Percentiles rank a stretch among this genome's conserved stretches.
Evolutionary conservation across 2,113 vertebrate species (phyloP).

Genomic region (Myiopsitta monachus): DNA sequence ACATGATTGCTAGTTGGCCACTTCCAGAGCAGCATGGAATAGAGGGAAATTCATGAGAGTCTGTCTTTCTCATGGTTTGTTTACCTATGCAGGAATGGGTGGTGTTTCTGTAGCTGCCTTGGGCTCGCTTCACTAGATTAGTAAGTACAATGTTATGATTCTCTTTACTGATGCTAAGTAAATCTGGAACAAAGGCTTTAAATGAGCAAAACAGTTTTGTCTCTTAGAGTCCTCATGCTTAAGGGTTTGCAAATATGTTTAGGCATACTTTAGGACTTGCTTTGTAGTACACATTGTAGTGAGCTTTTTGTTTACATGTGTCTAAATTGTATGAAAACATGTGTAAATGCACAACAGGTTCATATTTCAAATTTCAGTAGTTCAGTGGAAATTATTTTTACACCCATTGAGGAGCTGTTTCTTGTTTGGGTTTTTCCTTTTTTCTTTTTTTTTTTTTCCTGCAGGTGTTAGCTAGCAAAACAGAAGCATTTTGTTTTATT

Average conservation of each 20-base stretch:
- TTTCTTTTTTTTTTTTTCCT: not conserved
- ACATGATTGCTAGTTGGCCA: not conserved
- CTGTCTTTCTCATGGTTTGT: not conserved
- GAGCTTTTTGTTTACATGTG: not conserved
- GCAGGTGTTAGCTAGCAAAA: not conserved
- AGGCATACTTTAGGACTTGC: not conserved
- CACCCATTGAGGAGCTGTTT: fast-evolving
- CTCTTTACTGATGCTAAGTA: not conserved
- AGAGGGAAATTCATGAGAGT: not conserved
- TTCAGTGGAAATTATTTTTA: not conserved
- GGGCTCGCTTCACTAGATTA: fast-evolving
- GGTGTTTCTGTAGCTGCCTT: not conserved
- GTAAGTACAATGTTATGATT: fast-evolving
- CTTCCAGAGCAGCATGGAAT: not conserved
- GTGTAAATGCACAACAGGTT: not conserved
- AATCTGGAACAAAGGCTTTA: not conserved
- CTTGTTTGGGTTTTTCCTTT: not conserved
- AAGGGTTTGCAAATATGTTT: not conserved
- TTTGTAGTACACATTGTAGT: not conserved
- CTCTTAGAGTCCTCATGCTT: fast-evolving
- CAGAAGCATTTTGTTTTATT: not conserved
- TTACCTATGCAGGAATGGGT: not conserved
- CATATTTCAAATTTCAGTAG: not conserved
- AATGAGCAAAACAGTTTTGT: not conserved
- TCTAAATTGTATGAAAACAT: not conserved